phyloP scores from a whole-genome alignment of 2,113 vertebrate species.

The Mus spicilegus region DNA sequence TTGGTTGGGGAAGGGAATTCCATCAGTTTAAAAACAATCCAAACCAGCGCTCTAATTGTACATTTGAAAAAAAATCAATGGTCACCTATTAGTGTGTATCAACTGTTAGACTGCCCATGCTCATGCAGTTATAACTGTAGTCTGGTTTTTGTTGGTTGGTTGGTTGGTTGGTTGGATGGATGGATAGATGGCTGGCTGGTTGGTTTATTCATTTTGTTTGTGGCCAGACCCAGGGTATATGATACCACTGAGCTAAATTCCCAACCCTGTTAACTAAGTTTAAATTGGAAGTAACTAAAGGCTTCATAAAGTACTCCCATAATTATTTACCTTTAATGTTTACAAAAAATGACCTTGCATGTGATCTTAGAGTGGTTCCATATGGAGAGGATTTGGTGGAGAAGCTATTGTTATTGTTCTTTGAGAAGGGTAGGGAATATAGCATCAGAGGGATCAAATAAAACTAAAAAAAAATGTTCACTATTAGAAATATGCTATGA shows the following conservation, averaged over 20 bases:
- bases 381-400: background rate
- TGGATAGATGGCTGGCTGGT: background rate
- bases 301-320: background rate
- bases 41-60: background rate
- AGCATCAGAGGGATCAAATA: background rate
- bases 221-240: background rate
- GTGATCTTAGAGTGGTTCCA: background rate
- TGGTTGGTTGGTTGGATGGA: background rate
- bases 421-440: background rate
- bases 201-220: background rate
- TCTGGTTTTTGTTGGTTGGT: background rate
- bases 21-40: background rate
- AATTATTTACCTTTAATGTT: conserved; percentile 21
- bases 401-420: background rate
- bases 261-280: background rate
- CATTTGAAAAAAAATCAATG: background rate
- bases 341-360: conserved; percentile 8
- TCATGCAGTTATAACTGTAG: conserved; percentile 1
- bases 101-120: conserved; percentile 38
- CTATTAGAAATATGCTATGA: conserved; percentile 23
- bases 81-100: background rate
- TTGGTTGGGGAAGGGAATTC: background rate
- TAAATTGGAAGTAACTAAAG: conserved; percentile 30
- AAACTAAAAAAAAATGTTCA: background rate
- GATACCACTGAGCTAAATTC: background rate